Evolutionary conservation across 2,113 vertebrate genomes (phyloP), one percentile per base, ranked within the genome.

Genomic region (Atractosteus spatula): DNA sequence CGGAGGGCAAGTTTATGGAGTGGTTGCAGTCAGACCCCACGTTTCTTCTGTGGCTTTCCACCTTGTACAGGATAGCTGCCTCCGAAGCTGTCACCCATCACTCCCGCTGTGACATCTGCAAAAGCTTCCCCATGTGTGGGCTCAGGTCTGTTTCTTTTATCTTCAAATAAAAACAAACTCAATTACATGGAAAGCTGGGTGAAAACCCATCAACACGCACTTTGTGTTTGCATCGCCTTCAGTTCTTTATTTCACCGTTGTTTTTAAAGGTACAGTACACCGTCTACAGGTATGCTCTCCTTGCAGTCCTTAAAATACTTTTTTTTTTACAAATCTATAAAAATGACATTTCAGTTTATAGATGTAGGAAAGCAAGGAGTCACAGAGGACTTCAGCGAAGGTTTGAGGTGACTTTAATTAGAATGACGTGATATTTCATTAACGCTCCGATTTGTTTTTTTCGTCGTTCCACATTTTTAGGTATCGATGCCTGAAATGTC

Each of bases 401-500:
- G 70, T 63, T 13, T 47, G 10, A 6, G 3, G 8, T 5, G 42
- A 41, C 43, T 7, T 62, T 12, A 43, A 42, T 45, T 29, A 47
- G 43, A 16, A 10, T 56, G 45, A 68, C 12, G 62, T 17, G 56
- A 45, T 71, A 55, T 68, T 65, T 55, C 70, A 0, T 62, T 55
- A 12, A 29, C 41, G 29, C 57, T 3, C 10, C 55, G 41, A 13
- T 41, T 41, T 45, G 3, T 47, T 3, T 73, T 68, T 77, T 55
- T 56, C 71, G 17, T 57, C 29, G 29, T 29, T 29, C 29, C 29
- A 29, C 29, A 29, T 66, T 73, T 69, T 17, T 79, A 96, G 95
- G 81, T 95, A 92, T 84, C 83, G 80, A 68, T 97, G 95, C 83
- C 79, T 94, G 75, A 96, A 93, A 80, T 96, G 96, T 79, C 80